Percentiles rank a stretch among this genome's conserved stretches.
Evolutionary conservation across 2,797 vertebrate species (phyloP).

Genomic region (Toxotes lorentzi): DNA sequence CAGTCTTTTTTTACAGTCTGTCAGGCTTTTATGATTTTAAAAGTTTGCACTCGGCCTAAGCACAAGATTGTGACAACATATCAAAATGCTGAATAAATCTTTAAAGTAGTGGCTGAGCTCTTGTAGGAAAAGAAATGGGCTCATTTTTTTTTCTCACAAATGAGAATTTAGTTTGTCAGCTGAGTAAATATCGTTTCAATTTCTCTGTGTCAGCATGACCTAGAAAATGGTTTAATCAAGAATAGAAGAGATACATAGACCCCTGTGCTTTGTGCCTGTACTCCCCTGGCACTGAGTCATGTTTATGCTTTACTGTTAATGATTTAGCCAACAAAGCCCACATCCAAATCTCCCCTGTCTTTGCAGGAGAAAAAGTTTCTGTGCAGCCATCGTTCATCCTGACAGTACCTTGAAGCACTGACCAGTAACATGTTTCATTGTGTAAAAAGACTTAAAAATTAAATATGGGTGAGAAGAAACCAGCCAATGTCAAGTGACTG

Average conservation of each 20-base stretch:
- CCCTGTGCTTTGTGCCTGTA: conserved; percentile 25
- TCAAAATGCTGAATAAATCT: conserved; percentile 9
- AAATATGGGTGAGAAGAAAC: conserved; percentile 22
- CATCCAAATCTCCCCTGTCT: conserved; percentile 43
- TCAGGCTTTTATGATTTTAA: not conserved
- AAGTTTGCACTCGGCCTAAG: not conserved
- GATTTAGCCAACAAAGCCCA: conserved; percentile 28
- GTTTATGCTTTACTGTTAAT: conserved; percentile 45
- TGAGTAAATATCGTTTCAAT: conserved; percentile 3
- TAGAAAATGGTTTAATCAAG: conserved; percentile 38
- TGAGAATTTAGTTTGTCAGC: conserved; percentile 7
- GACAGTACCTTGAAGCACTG: conserved; percentile 37
- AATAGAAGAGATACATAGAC: conserved; percentile 35
- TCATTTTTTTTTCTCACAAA: not conserved
- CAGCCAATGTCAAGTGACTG: not conserved
- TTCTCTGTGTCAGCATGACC: conserved; percentile 36
- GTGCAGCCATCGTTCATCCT: conserved; percentile 53
- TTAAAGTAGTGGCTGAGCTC: not conserved
- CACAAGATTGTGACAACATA: conserved; percentile 1
- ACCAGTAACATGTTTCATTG: conserved; percentile 25
- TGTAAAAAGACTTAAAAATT: conserved; percentile 8
- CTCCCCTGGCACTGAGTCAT: conserved; percentile 34
- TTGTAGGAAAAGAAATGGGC: not conserved
- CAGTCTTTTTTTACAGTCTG: not conserved
- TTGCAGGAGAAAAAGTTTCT: conserved; percentile 25